Evolutionary conservation across 2,888 invertebrate genomes (phyloP), one percentile per base, ranked within the genome.

Genomic region (Leptodirus hochenwartii): DNA sequence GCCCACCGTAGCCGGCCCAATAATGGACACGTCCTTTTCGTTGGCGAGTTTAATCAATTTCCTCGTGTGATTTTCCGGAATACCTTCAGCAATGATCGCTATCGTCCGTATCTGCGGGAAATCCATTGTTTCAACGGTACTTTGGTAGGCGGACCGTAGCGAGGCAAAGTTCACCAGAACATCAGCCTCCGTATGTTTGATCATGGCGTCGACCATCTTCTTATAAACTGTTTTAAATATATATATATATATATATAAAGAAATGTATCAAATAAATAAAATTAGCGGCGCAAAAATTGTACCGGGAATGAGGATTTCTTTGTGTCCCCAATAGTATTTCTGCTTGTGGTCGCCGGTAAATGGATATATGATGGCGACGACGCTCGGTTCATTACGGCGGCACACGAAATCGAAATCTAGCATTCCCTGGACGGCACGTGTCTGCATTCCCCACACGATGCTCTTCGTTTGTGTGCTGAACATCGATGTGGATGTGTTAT

Each of bases 311-410:
- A 91, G 68, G 27, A 93, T 79, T 53, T 96, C 96, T 52, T 95
- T 91, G 58, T 98, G 96, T 1, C 98, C 98, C 78, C 95, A 98
- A 56, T 99, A 99, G 61, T 88, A 98, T 56, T 98, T 99, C 59
- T 95, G 95, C 51, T 93, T 95, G 58, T 98, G 96, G 56, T 98
- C 95, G 0, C 93, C 93, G 9, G 82, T 91, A 59, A 98, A 93
- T 0, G 98, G 98, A 58, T 98, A 98, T 17, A 96, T 90, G 52
- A 96, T 82, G 16, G 95, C 95, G 1, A 88, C 91, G 2, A 98
- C 85, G 1, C 82, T 84, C 1, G 95, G 95, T 46, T 82, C 80
- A 29, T 66, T 58, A 44, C 96, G 64, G 14, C 87, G 68, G 59
- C 95, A 88, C 12, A 87, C 85, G 58, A 85, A 91, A 58, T 93